These are phyloP conservation scores for Chaitophorus viminalis DNA, from an alignment of 2,888 invertebrate species.

Conservation along the genomic window DNA sequence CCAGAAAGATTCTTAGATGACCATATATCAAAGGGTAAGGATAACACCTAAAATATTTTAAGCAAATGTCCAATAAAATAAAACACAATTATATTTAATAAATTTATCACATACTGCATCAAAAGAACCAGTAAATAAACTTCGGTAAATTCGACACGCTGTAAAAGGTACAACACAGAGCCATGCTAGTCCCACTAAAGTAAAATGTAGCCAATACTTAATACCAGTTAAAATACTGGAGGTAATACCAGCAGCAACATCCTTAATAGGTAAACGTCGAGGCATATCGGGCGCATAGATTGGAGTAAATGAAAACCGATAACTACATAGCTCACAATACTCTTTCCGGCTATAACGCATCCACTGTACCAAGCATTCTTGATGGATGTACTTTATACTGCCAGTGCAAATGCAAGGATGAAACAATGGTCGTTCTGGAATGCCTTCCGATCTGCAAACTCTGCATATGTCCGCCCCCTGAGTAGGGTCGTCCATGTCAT, in stretches of 20 bases:
- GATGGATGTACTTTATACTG: conserved; percentile 98
- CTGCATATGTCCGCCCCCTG: conserved; percentile 91
- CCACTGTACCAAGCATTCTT: conserved; percentile 98
- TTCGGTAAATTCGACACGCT: conserved; percentile 94
- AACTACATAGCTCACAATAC: conserved; percentile 97
- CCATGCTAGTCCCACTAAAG: conserved; percentile 97
- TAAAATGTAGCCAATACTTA: conserved; percentile 97
- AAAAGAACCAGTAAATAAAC: conserved; percentile 89
- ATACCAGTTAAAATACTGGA: conserved; percentile 91
- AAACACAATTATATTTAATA: conserved; percentile 10
- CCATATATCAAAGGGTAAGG: conserved; percentile 89
- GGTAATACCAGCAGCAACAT: conserved; percentile 89
- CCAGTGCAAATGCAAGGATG: conserved; percentile 99
- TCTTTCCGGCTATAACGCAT: conserved; percentile 98
- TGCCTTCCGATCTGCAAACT: conserved; percentile 95
- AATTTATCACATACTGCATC: conserved; percentile 74
- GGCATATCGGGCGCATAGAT: conserved; percentile 99
- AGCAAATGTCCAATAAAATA: not conserved
- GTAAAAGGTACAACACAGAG: conserved; percentile 95
- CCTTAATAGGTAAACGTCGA: conserved; percentile 90
- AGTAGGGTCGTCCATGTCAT: conserved; percentile 69
- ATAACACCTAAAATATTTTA: conserved; percentile 71
- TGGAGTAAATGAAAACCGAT: conserved; percentile 94
- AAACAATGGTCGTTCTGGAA: conserved; percentile 90
- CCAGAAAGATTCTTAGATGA: conserved; percentile 92